Evolutionary conservation across 2,888 invertebrate genomes (phyloP).

Genomic region (Trichopoda pennipes): DNA sequence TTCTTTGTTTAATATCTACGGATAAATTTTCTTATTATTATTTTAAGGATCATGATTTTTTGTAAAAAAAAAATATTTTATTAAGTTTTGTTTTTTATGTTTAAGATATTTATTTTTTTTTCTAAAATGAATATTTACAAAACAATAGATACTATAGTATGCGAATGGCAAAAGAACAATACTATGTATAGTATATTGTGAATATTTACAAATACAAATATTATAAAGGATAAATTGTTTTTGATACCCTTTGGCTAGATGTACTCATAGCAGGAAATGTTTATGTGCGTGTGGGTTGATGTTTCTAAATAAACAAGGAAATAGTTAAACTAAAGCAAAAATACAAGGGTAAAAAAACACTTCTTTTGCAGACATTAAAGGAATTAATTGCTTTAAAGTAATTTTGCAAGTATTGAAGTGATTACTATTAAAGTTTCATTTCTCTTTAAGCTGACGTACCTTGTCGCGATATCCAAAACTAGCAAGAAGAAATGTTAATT

Average conservation of each 20-base stretch:
- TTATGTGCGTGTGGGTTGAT: conserved; percentile 6
- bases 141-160: conserved; percentile 34
- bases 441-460: too few relatives aligned
- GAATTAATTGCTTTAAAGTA: background rate
- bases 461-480: too few relatives aligned
- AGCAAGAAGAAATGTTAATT: too few relatives aligned
- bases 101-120: conserved; percentile 14
- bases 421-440: background rate
- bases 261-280: conserved; percentile 18
- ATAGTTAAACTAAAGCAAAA: conserved; percentile 57
- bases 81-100: conserved; percentile 12
- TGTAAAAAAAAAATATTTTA: conserved; percentile 7
- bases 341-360: background rate
- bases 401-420: too few relatives aligned
- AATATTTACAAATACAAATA: conserved; percentile 53
- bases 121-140: conserved; percentile 34
- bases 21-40: conserved; percentile 33
- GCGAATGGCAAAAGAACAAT: conserved; percentile 30
- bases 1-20: background rate
- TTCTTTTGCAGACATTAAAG: background rate
- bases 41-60: conserved; percentile 43
- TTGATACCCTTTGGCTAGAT: conserved; percentile 69
- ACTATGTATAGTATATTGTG: background rate
- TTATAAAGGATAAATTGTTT: conserved; percentile 69
- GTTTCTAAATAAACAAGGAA: conserved; percentile 49